Percentiles rank a stretch among this genome's conserved stretches.
These are phyloP conservation scores for Galago senegalensis DNA, from an alignment of 2,797 vertebrate genomes.

Conservation along the genomic window DNA sequence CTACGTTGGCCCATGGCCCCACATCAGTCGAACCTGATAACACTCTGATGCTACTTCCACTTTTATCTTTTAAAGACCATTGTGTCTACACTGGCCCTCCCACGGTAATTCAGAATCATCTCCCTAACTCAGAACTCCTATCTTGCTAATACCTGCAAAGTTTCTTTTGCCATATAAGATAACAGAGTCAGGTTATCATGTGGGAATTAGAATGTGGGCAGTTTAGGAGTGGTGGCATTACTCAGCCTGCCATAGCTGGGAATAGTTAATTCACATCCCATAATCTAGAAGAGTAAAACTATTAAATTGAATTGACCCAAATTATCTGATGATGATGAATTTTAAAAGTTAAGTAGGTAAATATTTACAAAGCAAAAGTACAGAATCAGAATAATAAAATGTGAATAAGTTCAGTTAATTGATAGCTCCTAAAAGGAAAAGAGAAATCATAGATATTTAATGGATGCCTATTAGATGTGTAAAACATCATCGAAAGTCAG, in stretches of 20 bases:
- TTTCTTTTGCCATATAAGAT: not conserved
- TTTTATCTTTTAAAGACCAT: not conserved
- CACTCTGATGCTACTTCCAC: not conserved
- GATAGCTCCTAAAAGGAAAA: not conserved
- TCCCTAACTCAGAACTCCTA: not conserved
- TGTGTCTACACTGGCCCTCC: not conserved
- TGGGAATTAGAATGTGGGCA: not conserved
- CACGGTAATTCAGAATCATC: not conserved
- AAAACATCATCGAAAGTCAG: not conserved
- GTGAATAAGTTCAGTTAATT: not conserved
- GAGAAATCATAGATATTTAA: not conserved
- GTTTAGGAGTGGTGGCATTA: not conserved
- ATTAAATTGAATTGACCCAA: not conserved
- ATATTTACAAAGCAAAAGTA: not conserved
- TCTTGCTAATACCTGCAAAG: not conserved
- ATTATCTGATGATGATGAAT: not conserved
- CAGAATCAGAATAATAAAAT: not conserved
- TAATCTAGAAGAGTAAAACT: not conserved
- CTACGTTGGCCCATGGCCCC: not conserved
- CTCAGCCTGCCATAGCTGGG: not conserved
- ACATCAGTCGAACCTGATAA: not conserved
- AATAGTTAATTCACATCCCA: not conserved
- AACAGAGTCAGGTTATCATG: no score
- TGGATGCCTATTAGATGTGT: accelerated
- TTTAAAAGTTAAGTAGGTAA: not conserved